Percentiles rank a stretch among this genome's conserved stretches.
Evolutionary conservation across 2,113 vertebrate genomes (phyloP).

Genomic region (Anarhynchus alexandrinus): DNA sequence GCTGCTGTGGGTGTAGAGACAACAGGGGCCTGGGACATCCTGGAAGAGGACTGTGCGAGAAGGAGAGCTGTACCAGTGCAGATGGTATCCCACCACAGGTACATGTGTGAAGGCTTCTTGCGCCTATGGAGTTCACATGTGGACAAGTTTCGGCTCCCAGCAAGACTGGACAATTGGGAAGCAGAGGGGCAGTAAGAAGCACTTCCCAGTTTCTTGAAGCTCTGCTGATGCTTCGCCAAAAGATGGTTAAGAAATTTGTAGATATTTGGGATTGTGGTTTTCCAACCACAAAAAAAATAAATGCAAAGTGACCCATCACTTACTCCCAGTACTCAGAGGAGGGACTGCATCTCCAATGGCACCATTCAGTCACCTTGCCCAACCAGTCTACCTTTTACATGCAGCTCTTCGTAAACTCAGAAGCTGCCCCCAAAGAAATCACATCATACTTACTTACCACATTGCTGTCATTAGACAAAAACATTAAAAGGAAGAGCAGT

Average conservation of each 20-base stretch:
- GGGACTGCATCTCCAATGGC: not conserved
- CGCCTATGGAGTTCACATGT: accelerated
- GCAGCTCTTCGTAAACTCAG: not conserved
- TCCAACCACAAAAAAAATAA: not conserved
- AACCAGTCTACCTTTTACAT: not conserved
- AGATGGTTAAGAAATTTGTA: not conserved
- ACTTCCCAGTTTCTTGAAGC: not conserved
- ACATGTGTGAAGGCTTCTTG: not conserved
- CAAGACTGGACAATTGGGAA: not conserved
- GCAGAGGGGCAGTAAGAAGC: not conserved
- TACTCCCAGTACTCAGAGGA: accelerated
- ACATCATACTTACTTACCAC: not conserved
- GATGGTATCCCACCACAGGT: not conserved
- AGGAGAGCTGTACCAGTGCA: not conserved
- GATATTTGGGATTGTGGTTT: not conserved
- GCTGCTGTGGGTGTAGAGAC: not conserved
- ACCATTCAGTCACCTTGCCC: not conserved
- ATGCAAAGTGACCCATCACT: not conserved
- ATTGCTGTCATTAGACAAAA: not conserved
- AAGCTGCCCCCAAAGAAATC: not conserved
- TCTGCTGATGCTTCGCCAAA: not conserved
- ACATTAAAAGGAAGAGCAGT: not conserved
- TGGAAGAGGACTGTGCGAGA: not conserved
- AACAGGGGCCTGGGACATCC: not conserved
- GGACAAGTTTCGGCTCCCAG: not conserved